phyloP scores from a whole-genome alignment of 2,888 invertebrate genomes.

The Drosophila maculinotata region DNA sequence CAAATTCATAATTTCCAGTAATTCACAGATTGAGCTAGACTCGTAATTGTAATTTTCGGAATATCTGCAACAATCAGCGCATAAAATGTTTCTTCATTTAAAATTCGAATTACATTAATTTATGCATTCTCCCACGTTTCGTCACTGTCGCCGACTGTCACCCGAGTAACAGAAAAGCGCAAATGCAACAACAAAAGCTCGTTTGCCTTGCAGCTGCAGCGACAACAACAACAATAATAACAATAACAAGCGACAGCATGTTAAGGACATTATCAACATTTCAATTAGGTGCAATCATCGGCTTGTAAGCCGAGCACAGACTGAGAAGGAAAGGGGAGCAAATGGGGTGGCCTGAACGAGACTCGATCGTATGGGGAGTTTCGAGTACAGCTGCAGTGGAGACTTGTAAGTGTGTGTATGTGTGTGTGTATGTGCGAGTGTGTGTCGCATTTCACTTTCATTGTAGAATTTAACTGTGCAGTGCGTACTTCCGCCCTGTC shows the following conservation, averaged over 20 bases:
- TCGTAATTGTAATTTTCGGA: background rate
- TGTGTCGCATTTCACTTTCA: slow-evolving; percentile 73
- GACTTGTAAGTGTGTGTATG: slow-evolving; percentile 29
- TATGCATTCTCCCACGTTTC: slow-evolving; percentile 59
- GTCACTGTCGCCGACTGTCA: slow-evolving; percentile 27
- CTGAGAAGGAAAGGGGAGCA: background rate
- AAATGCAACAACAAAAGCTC: slow-evolving; percentile 42
- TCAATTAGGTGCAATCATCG: slow-evolving; percentile 79
- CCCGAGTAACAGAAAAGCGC: slow-evolving; percentile 46
- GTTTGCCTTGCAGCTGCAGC: slow-evolving; percentile 43
- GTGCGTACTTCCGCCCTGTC: slow-evolving; percentile 75
- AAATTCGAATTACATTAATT: slow-evolving; percentile 25
- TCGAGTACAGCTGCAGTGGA: slow-evolving; percentile 48
- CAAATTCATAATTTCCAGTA: too few species aligned
- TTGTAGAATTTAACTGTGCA: slow-evolving; percentile 67
- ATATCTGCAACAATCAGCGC: background rate
- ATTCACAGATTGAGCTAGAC: background rate
- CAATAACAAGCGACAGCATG: slow-evolving; percentile 39
- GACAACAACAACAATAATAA: slow-evolving; percentile 18
- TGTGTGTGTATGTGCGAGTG: slow-evolving; percentile 18
- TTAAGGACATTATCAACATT: slow-evolving; percentile 83
- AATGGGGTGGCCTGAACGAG: slow-evolving; percentile 1
- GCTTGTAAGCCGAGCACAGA: slow-evolving; percentile 24
- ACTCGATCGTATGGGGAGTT: slow-evolving; percentile 44
- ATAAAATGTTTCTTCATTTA: background rate